Base-by-base conservation (phyloP, 2,113 vertebrate species). In the Podarcis muralis region DNA sequence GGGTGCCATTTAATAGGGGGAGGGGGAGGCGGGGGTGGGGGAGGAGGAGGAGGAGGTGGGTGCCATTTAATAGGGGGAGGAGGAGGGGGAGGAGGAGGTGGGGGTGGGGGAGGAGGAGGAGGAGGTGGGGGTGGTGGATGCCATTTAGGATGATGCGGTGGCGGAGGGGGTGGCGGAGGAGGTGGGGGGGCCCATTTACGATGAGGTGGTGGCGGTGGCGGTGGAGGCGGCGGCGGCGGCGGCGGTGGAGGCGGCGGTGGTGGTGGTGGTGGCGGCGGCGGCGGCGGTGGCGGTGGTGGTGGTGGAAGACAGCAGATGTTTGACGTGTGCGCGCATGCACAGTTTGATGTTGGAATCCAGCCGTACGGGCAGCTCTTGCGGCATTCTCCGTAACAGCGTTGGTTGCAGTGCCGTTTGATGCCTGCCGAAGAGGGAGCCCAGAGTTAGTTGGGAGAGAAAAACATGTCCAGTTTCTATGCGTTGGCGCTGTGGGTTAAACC, bases 271-370 rank as follows among this genome's bases (percentile, higher is more conserved):
- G 40, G 76, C 0, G 2, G 78, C 1, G 7, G 75, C 0, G 11
- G 35, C 3, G 48, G 83, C 0, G 43, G 40, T 0, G 15, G 66
- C 0, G 81, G 53, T 0, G 74, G 75, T 16, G 13, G 43, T 22
- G 85, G 85, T 48, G 76, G 76, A 9, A 32, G 62, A 43, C 85
- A 87, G 66, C 85, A 86, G 30, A 69, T 48, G 32, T 48, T 79
- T 1, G 9, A 6, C 3, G 65, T 59, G 25, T 30, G n/a, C 1
- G 13, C 1, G 20, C 77, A 87, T n/a, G 1, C n/a, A 9, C 85
- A 81, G 77, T 71, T 35, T 5, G 37, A 30, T 37, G 77, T 59
- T 12, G 85, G 30, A 57, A 71, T 32, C 66, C 66, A 69, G 43
- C 22, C 48, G 6, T 6, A 3, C 4, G 43, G 40, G 15, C 74